Conservation (phyloP, 23 tunicate genomes). For the Aplidium turbinatum region DNA sequence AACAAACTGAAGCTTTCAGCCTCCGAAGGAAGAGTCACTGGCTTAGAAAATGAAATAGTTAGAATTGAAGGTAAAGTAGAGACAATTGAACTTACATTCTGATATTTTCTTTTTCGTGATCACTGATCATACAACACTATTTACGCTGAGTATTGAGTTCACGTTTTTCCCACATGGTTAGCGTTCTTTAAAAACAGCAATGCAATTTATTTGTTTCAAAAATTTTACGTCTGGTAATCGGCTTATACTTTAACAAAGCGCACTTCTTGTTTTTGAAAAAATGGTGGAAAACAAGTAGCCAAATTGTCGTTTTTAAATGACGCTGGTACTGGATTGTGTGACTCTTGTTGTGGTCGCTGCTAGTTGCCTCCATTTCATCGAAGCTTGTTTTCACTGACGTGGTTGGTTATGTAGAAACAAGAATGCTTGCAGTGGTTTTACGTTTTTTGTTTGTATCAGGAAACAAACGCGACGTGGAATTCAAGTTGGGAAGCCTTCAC, state of each 20-base stretch:
- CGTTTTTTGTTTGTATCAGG: slow-evolving; percentile 29
- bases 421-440: neutral
- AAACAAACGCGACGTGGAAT: slow-evolving; percentile 90
- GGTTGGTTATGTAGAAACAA: neutral
- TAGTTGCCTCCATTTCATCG: neutral
- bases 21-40: slow-evolving; percentile 89
- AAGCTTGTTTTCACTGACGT: neutral
- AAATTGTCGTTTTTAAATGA: neutral
- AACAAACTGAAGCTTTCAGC: slow-evolving; percentile 84
- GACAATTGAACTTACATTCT: no score
- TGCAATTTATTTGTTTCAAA: neutral
- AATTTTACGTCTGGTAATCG: neutral
- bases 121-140: no score
- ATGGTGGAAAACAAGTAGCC: neutral
- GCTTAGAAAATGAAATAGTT: slow-evolving; percentile 89
- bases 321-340: neutral
- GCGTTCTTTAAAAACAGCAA: neutral
- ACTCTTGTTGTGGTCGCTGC: neutral
- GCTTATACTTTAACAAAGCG: neutral
- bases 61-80: slow-evolving; percentile 85
- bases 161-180: no score
- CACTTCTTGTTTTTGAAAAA: neutral
- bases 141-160: no score
- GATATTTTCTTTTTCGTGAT: no score
- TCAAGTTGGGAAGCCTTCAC: slow-evolving; percentile 90